Evolutionary conservation across 2,888 invertebrate genomes (phyloP).

Genomic region (Quadroppia sp.): DNA sequence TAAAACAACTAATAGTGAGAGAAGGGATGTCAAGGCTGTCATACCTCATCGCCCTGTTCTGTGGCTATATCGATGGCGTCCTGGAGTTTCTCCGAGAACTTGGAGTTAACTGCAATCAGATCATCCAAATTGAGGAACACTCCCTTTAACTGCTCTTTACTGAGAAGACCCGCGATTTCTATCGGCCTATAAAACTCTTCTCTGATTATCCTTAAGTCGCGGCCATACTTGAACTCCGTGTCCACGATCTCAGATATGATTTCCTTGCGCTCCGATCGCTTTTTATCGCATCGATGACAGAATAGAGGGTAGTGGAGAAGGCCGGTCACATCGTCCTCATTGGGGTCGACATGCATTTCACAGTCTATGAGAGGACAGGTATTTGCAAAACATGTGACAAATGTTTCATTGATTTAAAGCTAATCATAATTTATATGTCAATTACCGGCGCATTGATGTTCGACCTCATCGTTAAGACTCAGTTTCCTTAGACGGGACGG

Average conservation of each 20-base stretch:
- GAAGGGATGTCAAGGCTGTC: background rate
- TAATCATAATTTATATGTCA: background rate
- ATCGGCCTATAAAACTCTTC: constrained; percentile 63
- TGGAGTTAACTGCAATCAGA: constrained; percentile 68
- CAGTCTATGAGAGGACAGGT: constrained; percentile 60
- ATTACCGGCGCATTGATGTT: constrained; percentile 11
- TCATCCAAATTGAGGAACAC: constrained; percentile 92
- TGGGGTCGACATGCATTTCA: constrained; percentile 72
- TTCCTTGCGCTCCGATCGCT: constrained; percentile 83
- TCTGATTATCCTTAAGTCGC: constrained; percentile 85
- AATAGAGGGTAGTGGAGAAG: constrained; percentile 44
- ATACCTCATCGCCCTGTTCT: constrained; percentile 58
- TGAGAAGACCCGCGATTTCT: constrained; percentile 82
- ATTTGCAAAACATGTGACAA: background rate
- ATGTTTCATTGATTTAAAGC: background rate
- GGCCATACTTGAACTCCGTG: constrained; percentile 90
- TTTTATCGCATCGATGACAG: constrained; percentile 81
- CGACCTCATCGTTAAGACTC: constrained; percentile 28
- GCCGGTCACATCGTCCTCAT: constrained; percentile 54
- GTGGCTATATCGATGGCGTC: constrained; percentile 77
- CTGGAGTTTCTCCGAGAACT: constrained; percentile 76
- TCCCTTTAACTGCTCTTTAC: constrained; percentile 81
- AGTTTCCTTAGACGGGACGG: constrained; percentile 60
- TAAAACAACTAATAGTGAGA: too few relatives aligned
- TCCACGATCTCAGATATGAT: constrained; percentile 92